These are phyloP conservation scores for Nipponia nippon DNA, from an alignment of 2,113 vertebrate genomes.

Conservation along the genomic window DNA sequence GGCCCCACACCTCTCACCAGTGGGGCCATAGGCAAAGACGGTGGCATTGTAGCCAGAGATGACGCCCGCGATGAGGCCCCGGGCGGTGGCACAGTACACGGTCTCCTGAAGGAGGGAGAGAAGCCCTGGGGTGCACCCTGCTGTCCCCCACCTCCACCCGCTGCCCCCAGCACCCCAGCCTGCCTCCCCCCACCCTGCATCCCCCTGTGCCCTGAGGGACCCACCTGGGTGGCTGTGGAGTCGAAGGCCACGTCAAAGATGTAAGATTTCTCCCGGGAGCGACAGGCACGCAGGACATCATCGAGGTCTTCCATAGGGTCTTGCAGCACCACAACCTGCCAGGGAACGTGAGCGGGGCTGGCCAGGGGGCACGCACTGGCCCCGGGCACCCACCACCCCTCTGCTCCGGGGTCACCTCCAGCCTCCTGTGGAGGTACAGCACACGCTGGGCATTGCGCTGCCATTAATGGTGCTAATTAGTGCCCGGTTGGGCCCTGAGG, in stretches of 20 bases:
- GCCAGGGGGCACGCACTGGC: not conserved
- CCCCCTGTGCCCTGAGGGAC: not conserved
- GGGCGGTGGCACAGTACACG: conserved; percentile 87
- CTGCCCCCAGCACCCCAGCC: no score
- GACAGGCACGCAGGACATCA: conserved; percentile 83
- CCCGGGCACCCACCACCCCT: not conserved
- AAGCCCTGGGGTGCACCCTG: not conserved
- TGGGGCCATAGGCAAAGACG: conserved; percentile 90
- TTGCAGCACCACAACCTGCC: conserved; percentile 88
- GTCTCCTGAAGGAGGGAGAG: conserved; percentile 75
- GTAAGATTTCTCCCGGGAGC: conserved; percentile 89
- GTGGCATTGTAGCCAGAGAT: conserved; percentile 92
- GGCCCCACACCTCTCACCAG: conserved; percentile 69
- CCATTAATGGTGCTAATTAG: not conserved
- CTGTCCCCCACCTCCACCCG: not conserved
- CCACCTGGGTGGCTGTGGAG: conserved; percentile 86
- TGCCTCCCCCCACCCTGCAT: no score
- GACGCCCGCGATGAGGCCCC: conserved; percentile 83
- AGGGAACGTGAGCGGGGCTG: not conserved
- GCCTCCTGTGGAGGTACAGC: not conserved
- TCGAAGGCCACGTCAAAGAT: conserved; percentile 89
- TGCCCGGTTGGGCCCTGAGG: not conserved
- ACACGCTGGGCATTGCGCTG: not conserved
- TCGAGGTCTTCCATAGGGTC: conserved; percentile 89
- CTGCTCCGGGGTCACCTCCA: not conserved